Base-by-base conservation (phyloP, 2,113 vertebrate genomes). In the Apaloderma vittatum region DNA sequence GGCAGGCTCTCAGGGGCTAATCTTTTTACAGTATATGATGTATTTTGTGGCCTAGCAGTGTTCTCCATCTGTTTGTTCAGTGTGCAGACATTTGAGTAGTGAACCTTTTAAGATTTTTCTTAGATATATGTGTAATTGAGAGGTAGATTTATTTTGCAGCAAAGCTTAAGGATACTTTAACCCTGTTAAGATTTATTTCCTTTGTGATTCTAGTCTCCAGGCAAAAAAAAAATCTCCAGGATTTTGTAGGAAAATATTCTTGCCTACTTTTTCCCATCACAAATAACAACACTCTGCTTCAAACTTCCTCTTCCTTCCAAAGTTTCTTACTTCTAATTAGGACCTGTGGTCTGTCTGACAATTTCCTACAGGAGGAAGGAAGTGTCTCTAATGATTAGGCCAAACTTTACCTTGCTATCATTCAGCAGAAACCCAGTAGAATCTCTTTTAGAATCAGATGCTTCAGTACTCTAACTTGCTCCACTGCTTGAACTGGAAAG, bases 31-130 rank as follows among this genome's bases (percentile, higher is more conserved):
- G 21, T 20, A 5, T 22, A 75, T 92, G 57, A 65, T 87, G 30
- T 32, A 73, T 86, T 83, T 90, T 80, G 81, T 46, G n/a, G 81
- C 78, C 63, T 76, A 72, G 45, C 19, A 36, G 34, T 75, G 48
- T 30, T 75, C 70, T 94, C 80, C 90, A 61, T 87, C 37, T 95
- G 78, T 85, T 95, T 79, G 70, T 48, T 94, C 88, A 70, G 49
- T 24, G 63, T 45, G 26, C 40, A 6, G 62, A 10, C 26, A 46
- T 46, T 88, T 49, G n/a, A 30, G 19, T 49, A 90, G 67, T 54
- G 34, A 79, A 90, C 4, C 4, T 48, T 93, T 63, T 40, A 87
- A 87, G 37, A 37, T 12, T 40, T 91, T 86, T 94, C 67, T 74
- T 79, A 75, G 45, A 27, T 46, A 46, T 49, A 26, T 19, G 52